phyloP scores from a whole-genome alignment of 2,888 invertebrate genomes.

The Zhuqinia jingwanae region DNA sequence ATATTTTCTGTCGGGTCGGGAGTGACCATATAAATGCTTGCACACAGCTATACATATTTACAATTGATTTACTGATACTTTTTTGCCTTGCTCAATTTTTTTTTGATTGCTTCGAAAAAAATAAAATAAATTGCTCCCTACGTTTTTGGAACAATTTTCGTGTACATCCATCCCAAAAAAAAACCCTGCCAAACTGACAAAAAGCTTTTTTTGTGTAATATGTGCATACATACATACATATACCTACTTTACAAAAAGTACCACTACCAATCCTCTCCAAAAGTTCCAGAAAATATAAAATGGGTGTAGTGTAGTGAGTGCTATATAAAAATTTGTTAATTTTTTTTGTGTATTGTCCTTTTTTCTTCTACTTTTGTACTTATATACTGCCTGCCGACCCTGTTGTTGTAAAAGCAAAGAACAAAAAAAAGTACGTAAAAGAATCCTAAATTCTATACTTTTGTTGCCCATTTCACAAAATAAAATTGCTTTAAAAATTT shows the following conservation, averaged over 20 bases:
- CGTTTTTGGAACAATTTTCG: too few species aligned
- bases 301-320: conserved; percentile 2
- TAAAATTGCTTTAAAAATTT: not conserved
- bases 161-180: too few species aligned
- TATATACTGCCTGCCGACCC: not conserved
- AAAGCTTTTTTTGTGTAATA: too few species aligned
- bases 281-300: conserved; percentile 26
- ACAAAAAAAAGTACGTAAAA: not conserved
- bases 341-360: not conserved
- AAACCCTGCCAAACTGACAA: too few species aligned
- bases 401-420: not conserved
- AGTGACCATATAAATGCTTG: conserved; percentile 44
- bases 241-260: not conserved
- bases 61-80: conserved; percentile 33
- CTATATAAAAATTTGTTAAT: conserved; percentile 4
- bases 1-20: too few species aligned
- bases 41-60: not conserved
- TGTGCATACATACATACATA: not conserved
- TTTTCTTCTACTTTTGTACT: not conserved
- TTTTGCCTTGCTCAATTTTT: conserved; percentile 43
- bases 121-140: too few species aligned
- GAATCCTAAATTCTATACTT: not conserved
- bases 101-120: not conserved
- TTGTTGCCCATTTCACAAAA: not conserved
- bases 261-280: not conserved